Evolutionary conservation across 2,113 vertebrate species (phyloP).

Genomic region (Ascaphus truei): DNA sequence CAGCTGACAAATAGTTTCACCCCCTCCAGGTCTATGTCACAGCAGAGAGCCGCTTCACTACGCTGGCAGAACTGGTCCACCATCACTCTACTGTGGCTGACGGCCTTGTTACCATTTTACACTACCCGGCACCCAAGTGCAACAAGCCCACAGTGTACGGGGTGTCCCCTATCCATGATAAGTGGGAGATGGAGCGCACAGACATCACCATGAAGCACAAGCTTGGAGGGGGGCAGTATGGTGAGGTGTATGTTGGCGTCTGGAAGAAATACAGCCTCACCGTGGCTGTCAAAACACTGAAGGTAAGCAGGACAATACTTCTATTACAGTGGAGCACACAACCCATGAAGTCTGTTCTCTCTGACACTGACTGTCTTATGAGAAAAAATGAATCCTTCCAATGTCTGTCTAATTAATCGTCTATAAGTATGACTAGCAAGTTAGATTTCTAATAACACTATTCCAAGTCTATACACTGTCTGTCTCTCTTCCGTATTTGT

Average conservation of each 20-base stretch:
- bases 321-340: too few species aligned
- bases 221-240: constrained; percentile 94
- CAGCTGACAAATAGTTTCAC: too few species aligned
- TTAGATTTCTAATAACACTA: too few species aligned
- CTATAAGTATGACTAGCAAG: too few species aligned
- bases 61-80: constrained; percentile 93
- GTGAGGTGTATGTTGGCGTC: constrained; percentile 94
- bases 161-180: constrained; percentile 98
- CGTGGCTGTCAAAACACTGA: constrained; percentile 94
- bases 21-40: constrained; percentile 88
- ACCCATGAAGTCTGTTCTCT: too few species aligned
- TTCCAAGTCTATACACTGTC: too few species aligned
- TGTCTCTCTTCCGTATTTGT: too few species aligned
- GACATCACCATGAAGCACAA: constrained; percentile 99
- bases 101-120: constrained; percentile 93
- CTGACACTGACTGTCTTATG: too few species aligned
- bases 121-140: constrained; percentile 97
- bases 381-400: too few species aligned
- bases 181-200: constrained; percentile 98
- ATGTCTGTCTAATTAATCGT: too few species aligned
- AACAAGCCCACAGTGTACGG: constrained; percentile 98
- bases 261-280: constrained; percentile 98
- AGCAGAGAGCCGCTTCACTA: constrained; percentile 93
- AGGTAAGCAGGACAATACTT: constrained; percentile 69
- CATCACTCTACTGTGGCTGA: constrained; percentile 97